Evolutionary conservation across 2,797 vertebrate species (phyloP), one percentile per base, ranked within the genome.

Genomic region (Urosaurus nigricauda): DNA sequence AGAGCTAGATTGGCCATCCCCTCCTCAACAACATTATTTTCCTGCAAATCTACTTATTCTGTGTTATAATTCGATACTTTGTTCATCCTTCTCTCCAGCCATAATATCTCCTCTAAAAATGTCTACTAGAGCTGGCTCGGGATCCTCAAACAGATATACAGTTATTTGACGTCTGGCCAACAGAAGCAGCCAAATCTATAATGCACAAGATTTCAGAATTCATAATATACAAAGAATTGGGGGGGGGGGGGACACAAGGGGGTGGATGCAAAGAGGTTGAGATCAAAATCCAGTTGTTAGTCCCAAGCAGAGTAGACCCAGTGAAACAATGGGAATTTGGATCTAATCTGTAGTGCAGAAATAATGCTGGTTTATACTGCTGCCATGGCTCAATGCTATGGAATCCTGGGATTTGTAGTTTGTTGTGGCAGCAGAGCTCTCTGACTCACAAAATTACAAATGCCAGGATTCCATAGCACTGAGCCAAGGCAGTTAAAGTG

Each of bases 121-220:
- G 47, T 32, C 47, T 17, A 68, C 47, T 17, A 68, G 32, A 53
- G n/a, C 26, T 56, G 73, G 51, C 17, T 88, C 84, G 32, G 47
- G 81, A 78, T 88, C 29, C n/a, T 56, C 82, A 71, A 37, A 68
- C 58, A 68, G 58, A 73, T 68, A 78, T 75, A 21, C 4, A 78
- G 73, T 32, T 78, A 83, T 77, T 68, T 88, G 87, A 70, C 12
- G 9, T 21, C n/a, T 14, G 74, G 73, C 74, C 58, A 75, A 65
- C 0, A 65, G 9, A 86, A 70, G 85, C 43, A 68, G 75, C 75
- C 58, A 40, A 40, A 71, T 68, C 56, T 56, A 6, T 40, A 83
- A 29, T 51, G 32, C 80, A 53, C 19, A 37, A 51, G 40, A 47
- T 78, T 83, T 65, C 63, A 83, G 19, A 65, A 68, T 68, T 47